Base-by-base conservation (phyloP, 1,140 invertebrate species). In the Apis laboriosa region DNA sequence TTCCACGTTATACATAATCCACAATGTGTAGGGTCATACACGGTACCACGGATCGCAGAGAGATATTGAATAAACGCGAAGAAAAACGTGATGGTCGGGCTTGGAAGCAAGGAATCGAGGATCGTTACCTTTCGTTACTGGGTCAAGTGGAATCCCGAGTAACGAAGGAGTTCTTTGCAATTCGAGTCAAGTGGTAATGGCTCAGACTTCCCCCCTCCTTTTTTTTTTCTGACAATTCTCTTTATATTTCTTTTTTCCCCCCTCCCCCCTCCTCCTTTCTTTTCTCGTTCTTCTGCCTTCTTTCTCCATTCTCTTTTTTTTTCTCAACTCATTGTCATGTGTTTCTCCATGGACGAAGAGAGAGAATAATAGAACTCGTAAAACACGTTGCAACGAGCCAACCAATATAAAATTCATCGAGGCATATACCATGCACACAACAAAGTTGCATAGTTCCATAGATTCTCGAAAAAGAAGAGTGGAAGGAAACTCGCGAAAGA, bases 101-200 rank as follows among this genome's bases (percentile, higher is more conserved):
- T 34, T 56, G 64, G n/a, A 60, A 49, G 51, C 51, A 71, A 80
- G 74, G 74, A 83, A 87, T 84, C 74, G 82, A 71, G 81, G 81
- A 75, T 83, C 80, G 81, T 86, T 86, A 84, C 81, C 61, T 84
- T 86, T 84, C 81, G 81, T 79, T 79, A 83, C 75, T 77, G 58
- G 76, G 81, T 86, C 76, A 84, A 83, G 81, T 79, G 71, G 81
- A 84, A 75, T 70, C 67, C 60, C 79, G 66, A 80, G 79, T 84
- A 84, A 84, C 83, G 83, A 84, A 84, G 83, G 70, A 80, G 77
- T 74, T 84, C 83, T 84, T 84, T 74, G 83, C 83, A 83, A 84
- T 81, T 82, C 79, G 58, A 82, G 72, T 84, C 84, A 75, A 78
- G 71, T 79, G 71, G 76, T 86, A 84, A 86, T 86, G 82, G 77